phyloP scores from a whole-genome alignment of 2,797 vertebrate genomes.

The Hydrocynus forskahlii region DNA sequence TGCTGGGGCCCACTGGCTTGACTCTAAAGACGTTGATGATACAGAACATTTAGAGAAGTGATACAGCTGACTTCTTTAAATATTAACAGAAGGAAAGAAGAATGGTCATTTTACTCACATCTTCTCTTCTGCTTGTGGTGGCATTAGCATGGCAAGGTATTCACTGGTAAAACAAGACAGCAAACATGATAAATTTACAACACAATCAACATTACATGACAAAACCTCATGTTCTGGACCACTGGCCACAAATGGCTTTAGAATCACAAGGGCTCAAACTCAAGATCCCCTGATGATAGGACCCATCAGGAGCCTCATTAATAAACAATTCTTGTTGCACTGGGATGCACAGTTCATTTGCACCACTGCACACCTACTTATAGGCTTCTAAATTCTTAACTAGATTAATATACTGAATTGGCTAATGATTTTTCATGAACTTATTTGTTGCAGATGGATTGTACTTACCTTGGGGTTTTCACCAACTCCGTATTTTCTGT shows the following conservation, averaged over 20 bases:
- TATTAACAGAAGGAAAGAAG: not conserved
- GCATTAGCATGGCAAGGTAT: slow-evolving; percentile 97
- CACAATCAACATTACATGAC: not conserved
- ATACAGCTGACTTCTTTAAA: not conserved
- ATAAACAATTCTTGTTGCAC: not conserved
- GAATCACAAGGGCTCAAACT: too few relatives aligned
- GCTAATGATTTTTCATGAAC: not conserved
- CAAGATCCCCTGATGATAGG: too few relatives aligned
- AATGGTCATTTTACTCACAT: slow-evolving; percentile 77
- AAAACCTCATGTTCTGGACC: not conserved
- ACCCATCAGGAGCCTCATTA: not conserved
- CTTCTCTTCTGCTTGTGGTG: slow-evolving; percentile 89
- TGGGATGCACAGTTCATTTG: not conserved
- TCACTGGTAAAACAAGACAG: slow-evolving; percentile 76
- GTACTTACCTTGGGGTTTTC: slow-evolving; percentile 90
- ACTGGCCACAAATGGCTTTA: too few relatives aligned
- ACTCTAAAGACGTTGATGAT: slow-evolving; percentile 71
- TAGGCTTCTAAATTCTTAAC: not conserved
- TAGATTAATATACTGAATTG: too few relatives aligned
- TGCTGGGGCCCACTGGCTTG: slow-evolving; percentile 91
- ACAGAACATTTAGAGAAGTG: not conserved
- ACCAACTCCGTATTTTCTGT: slow-evolving; percentile 90
- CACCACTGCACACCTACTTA: too few relatives aligned
- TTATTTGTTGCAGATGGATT: not conserved
- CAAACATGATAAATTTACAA: not conserved